Conservation (phyloP, 2,888 invertebrate species). For the Argyra leucocephala region DNA sequence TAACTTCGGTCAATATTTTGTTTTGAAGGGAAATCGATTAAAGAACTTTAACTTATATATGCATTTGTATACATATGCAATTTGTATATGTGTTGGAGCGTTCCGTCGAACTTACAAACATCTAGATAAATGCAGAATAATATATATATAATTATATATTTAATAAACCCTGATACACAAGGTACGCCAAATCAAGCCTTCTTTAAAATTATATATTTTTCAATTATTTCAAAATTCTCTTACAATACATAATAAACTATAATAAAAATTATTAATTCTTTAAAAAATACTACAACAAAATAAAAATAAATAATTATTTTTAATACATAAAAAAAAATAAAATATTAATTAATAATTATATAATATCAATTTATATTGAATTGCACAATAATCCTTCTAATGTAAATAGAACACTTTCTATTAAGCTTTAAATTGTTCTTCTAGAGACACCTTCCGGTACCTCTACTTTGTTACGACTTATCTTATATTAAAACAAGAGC, state of each 20-base stretch:
- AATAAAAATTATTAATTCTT: constrained; percentile 45
- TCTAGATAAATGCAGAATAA: too few relatives aligned
- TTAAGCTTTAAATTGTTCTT: constrained; percentile 55
- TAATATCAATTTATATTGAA: constrained; percentile 38
- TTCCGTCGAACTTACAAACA: too few relatives aligned
- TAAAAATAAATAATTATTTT: constrained; percentile 38
- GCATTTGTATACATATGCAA: too few relatives aligned
- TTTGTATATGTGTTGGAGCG: too few relatives aligned
- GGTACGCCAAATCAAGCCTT: constrained; percentile 51
- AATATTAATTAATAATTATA: constrained; percentile 31
- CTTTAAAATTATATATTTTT: constrained; percentile 45
- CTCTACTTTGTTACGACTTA: constrained; percentile 76
- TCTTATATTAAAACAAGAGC: constrained; percentile 58
- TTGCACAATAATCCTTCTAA: constrained; percentile 49
- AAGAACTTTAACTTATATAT: too few relatives aligned
- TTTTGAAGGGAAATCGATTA: too few relatives aligned
- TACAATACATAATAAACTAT: constrained; percentile 48
- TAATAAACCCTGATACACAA: constrained; percentile 53
- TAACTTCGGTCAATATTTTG: too few relatives aligned
- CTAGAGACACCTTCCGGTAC: constrained; percentile 65
- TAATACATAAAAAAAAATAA: constrained; percentile 31
- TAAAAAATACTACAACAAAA: constrained; percentile 42
- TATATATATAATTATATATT: too few relatives aligned
- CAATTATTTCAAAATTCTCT: constrained; percentile 45
- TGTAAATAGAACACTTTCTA: constrained; percentile 57